phyloP scores from a whole-genome alignment of 2,888 invertebrate species.

The Leptinotarsa haldemani region DNA sequence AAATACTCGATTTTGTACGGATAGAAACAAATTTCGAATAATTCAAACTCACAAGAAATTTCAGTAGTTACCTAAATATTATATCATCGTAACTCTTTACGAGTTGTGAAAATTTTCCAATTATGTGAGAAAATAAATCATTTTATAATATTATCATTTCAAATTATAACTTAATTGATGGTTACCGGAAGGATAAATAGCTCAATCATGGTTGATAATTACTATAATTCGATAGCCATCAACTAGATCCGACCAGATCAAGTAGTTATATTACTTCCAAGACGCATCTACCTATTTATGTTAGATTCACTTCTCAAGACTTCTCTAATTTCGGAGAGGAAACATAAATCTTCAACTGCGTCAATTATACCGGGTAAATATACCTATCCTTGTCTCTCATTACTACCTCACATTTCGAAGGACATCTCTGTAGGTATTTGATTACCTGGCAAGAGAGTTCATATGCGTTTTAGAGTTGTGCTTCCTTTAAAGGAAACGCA shows the following conservation, averaged over 20 bases:
- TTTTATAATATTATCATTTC: background rate
- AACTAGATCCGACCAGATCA: background rate
- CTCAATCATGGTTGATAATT: conserved; percentile 7
- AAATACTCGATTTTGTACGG: no score
- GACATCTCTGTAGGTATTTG: conserved; percentile 12
- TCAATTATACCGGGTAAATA: conserved; percentile 49
- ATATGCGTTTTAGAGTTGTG: background rate
- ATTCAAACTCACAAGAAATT: background rate
- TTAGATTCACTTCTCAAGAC: conserved; percentile 32
- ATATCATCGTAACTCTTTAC: no score
- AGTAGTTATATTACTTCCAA: conserved; percentile 10
- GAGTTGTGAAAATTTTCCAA: background rate
- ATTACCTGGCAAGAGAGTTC: conserved; percentile 1
- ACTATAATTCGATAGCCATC: background rate
- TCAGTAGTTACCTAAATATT: background rate
- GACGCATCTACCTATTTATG: conserved; percentile 36
- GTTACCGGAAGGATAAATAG: background rate
- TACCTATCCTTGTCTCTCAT: conserved; percentile 40
- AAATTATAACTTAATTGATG: background rate
- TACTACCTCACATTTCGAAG: conserved; percentile 25
- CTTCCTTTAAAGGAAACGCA: background rate
- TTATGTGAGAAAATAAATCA: background rate
- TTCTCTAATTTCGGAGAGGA: conserved; percentile 50
- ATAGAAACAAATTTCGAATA: no score
- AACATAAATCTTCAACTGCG: conserved; percentile 50